Percentiles rank a stretch among this genome's conserved stretches.
Evolutionary conservation across 1,140 invertebrate genomes (phyloP).

Genomic region (Bombus ignitus): DNA sequence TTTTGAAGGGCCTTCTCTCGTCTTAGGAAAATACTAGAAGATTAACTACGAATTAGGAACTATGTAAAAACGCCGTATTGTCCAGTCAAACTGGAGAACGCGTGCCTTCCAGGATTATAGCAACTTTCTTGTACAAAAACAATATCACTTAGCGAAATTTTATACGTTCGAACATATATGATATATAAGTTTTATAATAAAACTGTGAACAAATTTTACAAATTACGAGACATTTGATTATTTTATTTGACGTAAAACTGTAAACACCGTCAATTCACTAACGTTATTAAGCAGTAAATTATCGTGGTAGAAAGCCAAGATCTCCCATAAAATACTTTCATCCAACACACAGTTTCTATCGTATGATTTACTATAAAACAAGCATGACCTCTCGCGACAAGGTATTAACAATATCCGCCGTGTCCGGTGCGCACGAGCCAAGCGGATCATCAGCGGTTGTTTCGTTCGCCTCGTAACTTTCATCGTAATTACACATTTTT

Average conservation of each 20-base stretch:
- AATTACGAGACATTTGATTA: background rate
- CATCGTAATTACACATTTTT: constrained; percentile 80
- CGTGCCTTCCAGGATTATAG: background rate
- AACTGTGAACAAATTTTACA: background rate
- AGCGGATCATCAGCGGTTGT: constrained; percentile 55
- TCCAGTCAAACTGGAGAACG: background rate
- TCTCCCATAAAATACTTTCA: background rate
- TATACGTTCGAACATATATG: too few relatives aligned
- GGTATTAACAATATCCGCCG: constrained; percentile 61
- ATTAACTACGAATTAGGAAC: background rate
- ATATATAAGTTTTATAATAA: too few relatives aligned
- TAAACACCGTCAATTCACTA: background rate
- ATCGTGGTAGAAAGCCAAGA: background rate
- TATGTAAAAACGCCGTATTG: background rate
- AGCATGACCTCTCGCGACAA: constrained; percentile 63
- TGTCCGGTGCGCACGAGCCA: constrained; percentile 14
- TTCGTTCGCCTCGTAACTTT: constrained; percentile 59
- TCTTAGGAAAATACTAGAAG: background rate
- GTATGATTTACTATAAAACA: constrained; percentile 71
- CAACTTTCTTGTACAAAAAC: too few relatives aligned
- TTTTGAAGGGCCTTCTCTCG: too few relatives aligned
- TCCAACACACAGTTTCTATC: constrained; percentile 45
- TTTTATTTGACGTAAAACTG: background rate
- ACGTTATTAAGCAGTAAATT: background rate
- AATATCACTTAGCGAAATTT: too few relatives aligned